Evolutionary conservation across 2,888 invertebrate genomes (phyloP), one percentile per base, ranked within the genome.

Genomic region (Drosophila barbarae): DNA sequence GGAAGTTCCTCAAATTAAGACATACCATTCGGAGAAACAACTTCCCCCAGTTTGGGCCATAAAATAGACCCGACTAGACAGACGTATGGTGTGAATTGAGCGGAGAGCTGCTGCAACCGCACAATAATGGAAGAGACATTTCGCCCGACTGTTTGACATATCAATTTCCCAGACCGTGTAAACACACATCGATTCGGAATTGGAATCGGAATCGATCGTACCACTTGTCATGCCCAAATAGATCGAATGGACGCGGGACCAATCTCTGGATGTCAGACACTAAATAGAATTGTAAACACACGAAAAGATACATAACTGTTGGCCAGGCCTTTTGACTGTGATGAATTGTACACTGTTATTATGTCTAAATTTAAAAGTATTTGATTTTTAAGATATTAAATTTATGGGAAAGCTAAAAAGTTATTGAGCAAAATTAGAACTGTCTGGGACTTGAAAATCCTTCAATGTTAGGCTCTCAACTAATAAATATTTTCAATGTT

Each of bases 251-350:
- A 73, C 76, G 71, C 81, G 68, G 44, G 64, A 69, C 46, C 49
- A 69, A 76, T 58, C 55, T 52, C 55, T 56, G 55, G 55, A 65
- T 85, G 84, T 85, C 59, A 51, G 68, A 81, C 76, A 82, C 81
- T 85, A 84, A 82, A 85, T 79, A 84, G 74, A 78, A 74, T 82
- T 84, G 81, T 81, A 78, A 81, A 81, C 73, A 84, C 26, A 78
- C 54, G 12, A 42, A 73, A 54, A 47, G 30, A 42, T 71, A 61
- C 52, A 66, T 50, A 71, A 56, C 68, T 53, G 53, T 59, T 59
- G 60, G 42, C 60, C 47, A 52, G 41, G 58, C 47, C 64, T 34
- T 53, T 50, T 39, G 57, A 75, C 52, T 74, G 77, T 82, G 83
- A 74, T 77, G 83, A 80, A 84, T 84, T 78, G 80, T 82, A 78